Percentiles rank a stretch among this genome's conserved stretches.
These are phyloP conservation scores for Mastomys coucha DNA, from an alignment of 2,113 vertebrate genomes.

Conservation along the genomic window DNA sequence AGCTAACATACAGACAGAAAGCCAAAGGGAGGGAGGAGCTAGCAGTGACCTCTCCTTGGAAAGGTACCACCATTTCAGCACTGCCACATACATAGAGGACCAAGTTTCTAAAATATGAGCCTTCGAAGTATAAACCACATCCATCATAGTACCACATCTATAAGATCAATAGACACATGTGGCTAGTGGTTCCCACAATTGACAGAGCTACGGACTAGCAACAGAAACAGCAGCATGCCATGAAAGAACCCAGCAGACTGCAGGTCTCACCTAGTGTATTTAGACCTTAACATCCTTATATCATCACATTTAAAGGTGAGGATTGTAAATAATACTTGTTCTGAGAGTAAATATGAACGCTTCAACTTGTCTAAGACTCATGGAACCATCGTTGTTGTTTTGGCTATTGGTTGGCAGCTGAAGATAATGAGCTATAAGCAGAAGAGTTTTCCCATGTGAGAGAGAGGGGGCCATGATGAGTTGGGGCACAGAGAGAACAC, in stretches of 20 bases:
- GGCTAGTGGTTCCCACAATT: background rate
- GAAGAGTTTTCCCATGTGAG: background rate
- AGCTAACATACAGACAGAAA: background rate
- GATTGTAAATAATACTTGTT: background rate
- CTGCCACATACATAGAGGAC: background rate
- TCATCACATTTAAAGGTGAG: background rate
- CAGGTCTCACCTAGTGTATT: background rate
- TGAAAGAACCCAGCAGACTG: rapidly evolving
- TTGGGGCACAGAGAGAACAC: background rate
- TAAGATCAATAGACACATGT: background rate
- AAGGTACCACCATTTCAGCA: background rate
- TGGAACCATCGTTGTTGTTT: background rate
- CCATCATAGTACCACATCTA: no score
- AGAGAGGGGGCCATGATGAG: background rate
- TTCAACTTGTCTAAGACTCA: background rate
- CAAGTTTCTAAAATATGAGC: no score
- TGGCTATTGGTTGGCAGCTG: background rate
- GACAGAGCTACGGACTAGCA: background rate
- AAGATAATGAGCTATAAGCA: background rate
- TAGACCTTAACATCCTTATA: background rate
- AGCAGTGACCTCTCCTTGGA: background rate
- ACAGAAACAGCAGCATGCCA: background rate
- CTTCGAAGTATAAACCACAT: background rate
- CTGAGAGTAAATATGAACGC: background rate
- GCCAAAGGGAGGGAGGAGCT: background rate